phyloP scores from a whole-genome alignment of 2,113 vertebrate species.

The Coryphaenoides rupestris region DNA sequence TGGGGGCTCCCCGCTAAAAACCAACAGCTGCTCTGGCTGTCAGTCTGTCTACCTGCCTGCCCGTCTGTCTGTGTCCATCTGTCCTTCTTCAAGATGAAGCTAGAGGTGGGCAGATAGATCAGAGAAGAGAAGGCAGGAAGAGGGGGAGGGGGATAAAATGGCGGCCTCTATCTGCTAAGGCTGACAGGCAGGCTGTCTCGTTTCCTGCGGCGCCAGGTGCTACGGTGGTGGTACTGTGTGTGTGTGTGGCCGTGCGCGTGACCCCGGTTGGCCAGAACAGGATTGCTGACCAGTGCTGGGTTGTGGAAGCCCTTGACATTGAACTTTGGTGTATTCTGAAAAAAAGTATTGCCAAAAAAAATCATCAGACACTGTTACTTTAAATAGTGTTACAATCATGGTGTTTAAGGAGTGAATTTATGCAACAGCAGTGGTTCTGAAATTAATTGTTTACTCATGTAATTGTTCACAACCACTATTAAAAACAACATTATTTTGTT shows the following conservation, averaged over 20 bases:
- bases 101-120: conserved; percentile 31
- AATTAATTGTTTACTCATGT: no score
- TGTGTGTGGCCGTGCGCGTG: conserved; percentile 60
- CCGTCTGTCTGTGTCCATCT: conserved; percentile 20
- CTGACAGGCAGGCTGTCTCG: conserved; percentile 90
- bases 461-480: no score
- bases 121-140: conserved; percentile 1
- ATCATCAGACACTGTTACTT: no score
- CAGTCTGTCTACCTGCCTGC: conserved; percentile 14
- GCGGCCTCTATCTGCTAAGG: conserved; percentile 86
- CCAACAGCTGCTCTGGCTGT: conserved; percentile 15
- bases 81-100: conserved; percentile 35
- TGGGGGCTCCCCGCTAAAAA: conserved; percentile 56
- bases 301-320: conserved; percentile 85
- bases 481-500: no score
- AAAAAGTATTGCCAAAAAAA: no score
- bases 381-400: no score
- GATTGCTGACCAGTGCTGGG: conserved; percentile 75
- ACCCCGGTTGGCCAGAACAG: conserved; percentile 61
- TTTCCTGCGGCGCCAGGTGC: conserved; percentile 89
- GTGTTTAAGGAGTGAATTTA: no score
- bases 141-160: not conserved
- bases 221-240: conserved; percentile 88
- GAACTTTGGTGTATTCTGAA: conserved; percentile 83
- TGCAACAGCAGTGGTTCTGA: no score